These are phyloP conservation scores for Dicranocentrus wangi DNA, from an alignment of 2,888 invertebrate genomes.

Conservation along the genomic window DNA sequence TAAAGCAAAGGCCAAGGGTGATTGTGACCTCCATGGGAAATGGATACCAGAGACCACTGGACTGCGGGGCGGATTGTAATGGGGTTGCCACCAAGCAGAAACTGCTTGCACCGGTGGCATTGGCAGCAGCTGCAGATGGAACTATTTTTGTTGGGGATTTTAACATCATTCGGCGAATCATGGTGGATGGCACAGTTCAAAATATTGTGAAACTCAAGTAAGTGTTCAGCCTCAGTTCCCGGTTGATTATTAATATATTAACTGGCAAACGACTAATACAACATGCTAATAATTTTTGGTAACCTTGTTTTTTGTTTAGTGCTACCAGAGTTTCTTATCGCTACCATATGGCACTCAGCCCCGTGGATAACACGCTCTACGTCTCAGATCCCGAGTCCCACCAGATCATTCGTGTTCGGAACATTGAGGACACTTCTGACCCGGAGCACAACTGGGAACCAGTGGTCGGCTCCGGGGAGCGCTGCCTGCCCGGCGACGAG, in stretches of 20 bases:
- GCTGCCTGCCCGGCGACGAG: constrained; percentile 93
- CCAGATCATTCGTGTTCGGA: constrained; percentile 90
- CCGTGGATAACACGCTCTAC: constrained; percentile 93
- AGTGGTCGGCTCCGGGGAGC: constrained; percentile 94
- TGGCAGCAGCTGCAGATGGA: constrained; percentile 93
- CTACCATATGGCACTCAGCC: constrained; percentile 96
- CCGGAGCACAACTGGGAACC: constrained; percentile 96
- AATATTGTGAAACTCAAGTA: constrained; percentile 88
- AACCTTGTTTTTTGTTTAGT: constrained; percentile 76
- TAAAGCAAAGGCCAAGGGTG: constrained; percentile 93
- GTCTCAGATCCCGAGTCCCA: constrained; percentile 97
- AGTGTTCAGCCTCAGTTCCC: constrained; percentile 76
- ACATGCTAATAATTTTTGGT: no score
- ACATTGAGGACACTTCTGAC: constrained; percentile 86
- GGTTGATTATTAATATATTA: no score
- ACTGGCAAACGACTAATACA: no score
- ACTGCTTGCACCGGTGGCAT: constrained; percentile 91
- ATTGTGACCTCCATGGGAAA: constrained; percentile 94
- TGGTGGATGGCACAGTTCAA: constrained; percentile 87
- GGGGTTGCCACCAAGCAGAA: constrained; percentile 87
- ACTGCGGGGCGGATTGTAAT: constrained; percentile 85
- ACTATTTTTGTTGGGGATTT: constrained; percentile 96
- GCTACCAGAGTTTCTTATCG: constrained; percentile 95
- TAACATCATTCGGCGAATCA: constrained; percentile 90
- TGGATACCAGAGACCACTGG: constrained; percentile 89